Base-by-base conservation (phyloP, 2,113 vertebrate genomes). In the Chrysochloris asiatica region DNA sequence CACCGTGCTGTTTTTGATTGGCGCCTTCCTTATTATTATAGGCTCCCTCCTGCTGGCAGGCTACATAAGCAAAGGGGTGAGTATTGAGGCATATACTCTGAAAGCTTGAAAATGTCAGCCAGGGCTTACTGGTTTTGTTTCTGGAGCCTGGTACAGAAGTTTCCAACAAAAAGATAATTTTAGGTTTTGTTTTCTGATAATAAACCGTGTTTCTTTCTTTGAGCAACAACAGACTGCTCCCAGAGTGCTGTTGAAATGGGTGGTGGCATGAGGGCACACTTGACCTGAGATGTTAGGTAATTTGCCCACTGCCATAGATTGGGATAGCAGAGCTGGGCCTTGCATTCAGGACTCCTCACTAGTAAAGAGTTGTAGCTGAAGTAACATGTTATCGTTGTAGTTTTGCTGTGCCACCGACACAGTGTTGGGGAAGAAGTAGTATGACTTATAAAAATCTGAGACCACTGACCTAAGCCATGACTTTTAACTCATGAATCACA, bases 41-140 rank as follows among this genome's bases (percentile, higher is more conserved):
- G 99, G 99, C 0, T 96, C 99, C 19, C 98, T 99, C 69, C 98
- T 99, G 67, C 93, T 99, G 90, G 98, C 99, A 0, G 99, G 99
- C 86, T 99, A 99, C 97, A 99, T 99, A 84, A 98, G 98, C 96
- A 98, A 98, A 95, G 98, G 98, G 22, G 99, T 99, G 96, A 99
- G 99, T 4, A 21, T 56, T 36, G 76, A 84, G 48, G 36, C 43
- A 4, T 85, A 13, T 54, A 45, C 19, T 30, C 1, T 24, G 14
- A 85, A 22, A 54, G 11, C 67, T 86, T 77, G 43, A 76, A 89
- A 82, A 72, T 78, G 50, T 52, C 22, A 73, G 36, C 54, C 43
- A 63, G 30, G 67, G 19, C 24, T 71, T 72, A 0, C 48, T 91
- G 45, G 69, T 65, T 89, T 76, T 92, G 30, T 47, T 45, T 43